A percentile compares a stretch with the other conserved stretches of the same genome.
Evolutionary conservation across 1,140 invertebrate species (phyloP).

Genomic region (Cephus cinctus): DNA sequence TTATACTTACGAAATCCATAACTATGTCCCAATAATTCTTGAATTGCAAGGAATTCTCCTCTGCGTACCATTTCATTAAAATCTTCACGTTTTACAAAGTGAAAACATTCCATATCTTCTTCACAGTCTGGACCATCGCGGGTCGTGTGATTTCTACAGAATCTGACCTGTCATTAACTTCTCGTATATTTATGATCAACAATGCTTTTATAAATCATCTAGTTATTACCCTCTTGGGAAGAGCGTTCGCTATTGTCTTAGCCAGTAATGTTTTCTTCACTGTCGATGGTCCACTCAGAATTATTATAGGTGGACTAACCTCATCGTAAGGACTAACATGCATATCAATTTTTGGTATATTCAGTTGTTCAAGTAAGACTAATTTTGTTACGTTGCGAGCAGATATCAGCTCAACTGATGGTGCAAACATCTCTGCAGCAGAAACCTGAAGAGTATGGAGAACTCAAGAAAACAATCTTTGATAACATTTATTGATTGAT

Average conservation of each 20-base stretch:
- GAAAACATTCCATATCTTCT: conserved; percentile 19
- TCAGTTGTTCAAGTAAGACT: conserved; percentile 38
- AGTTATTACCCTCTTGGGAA: conserved; percentile 2
- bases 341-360: conserved; percentile 23
- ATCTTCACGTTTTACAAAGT: conserved; percentile 25
- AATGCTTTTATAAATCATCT: neutral
- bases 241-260: neutral
- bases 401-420: conserved; percentile 27
- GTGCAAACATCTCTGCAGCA: conserved; percentile 26
- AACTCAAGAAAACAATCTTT: conserved; percentile 4
- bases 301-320: conserved; percentile 27
- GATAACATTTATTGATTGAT: neutral
- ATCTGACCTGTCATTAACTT: conserved; percentile 26
- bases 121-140: conserved; percentile 16
- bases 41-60: conserved; percentile 36
- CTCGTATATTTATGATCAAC: neutral
- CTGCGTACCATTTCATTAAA: conserved; percentile 29
- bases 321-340: conserved; percentile 34
- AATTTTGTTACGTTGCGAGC: conserved; percentile 32
- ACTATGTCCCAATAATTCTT: conserved; percentile 34
- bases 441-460: conserved; percentile 23
- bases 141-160: conserved; percentile 36
- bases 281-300: conserved; percentile 36
- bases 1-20: conserved; percentile 41
- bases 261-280: conserved; percentile 24